Conservation (phyloP, 2,888 invertebrate species). For the Torymus tubicola region DNA sequence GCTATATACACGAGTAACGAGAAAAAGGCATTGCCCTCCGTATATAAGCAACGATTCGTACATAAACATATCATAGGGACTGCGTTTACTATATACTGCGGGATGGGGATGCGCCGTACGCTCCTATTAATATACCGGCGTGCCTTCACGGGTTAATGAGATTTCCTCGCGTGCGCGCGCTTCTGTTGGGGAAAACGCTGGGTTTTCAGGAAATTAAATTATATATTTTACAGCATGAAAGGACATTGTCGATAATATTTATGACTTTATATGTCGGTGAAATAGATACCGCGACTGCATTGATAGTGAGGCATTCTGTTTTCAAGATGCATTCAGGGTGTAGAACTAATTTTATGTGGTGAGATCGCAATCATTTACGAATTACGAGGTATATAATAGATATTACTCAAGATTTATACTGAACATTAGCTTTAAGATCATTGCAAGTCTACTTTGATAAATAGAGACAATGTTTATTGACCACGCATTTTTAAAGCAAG, state of each 20-base stretch:
- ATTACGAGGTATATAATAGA: not conserved
- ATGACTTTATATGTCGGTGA: slow-evolving; percentile 8
- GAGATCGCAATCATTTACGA: not conserved
- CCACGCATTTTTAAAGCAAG: too few relatives aligned
- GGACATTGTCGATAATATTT: slow-evolving; percentile 17
- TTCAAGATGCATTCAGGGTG: not conserved
- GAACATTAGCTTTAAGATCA: too few relatives aligned
- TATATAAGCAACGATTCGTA: slow-evolving; percentile 23
- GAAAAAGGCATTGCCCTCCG: slow-evolving; percentile 37
- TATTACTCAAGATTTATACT: too few relatives aligned
- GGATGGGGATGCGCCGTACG: slow-evolving; percentile 4
- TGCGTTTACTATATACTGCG: not conserved
- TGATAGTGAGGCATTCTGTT: not conserved
- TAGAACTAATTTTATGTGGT: not conserved
- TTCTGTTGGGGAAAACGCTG: not conserved
- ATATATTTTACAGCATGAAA: not conserved
- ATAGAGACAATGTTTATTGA: too few relatives aligned
- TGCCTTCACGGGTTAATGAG: slow-evolving; percentile 36
- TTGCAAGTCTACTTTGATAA: too few relatives aligned
- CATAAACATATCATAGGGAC: slow-evolving; percentile 15
- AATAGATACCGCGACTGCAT: too few relatives aligned
- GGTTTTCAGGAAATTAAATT: not conserved
- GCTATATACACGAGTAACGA: not conserved
- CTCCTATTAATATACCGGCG: slow-evolving; percentile 53
- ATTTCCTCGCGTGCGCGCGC: not conserved